phyloP scores from a whole-genome alignment of 2,797 vertebrate genomes.

The Coilia nasus region DNA sequence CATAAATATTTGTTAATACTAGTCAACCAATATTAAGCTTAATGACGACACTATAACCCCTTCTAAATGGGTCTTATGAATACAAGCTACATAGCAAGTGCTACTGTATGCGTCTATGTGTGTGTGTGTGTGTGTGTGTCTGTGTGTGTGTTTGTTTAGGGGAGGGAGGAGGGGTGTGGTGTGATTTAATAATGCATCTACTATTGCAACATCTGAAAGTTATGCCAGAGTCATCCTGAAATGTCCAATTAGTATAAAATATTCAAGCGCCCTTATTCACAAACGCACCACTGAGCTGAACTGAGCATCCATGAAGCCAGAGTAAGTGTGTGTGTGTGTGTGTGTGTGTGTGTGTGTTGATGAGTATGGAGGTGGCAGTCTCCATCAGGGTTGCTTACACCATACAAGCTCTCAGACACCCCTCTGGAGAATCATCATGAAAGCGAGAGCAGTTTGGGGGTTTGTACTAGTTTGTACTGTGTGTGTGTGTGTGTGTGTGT shows the following conservation, averaged over 20 bases:
- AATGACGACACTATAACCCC: too few relatives aligned
- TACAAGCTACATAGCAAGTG: neutral
- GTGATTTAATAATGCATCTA: conserved; percentile 56
- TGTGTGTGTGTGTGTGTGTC: too few relatives aligned
- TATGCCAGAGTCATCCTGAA: conserved; percentile 48
- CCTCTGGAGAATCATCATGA: conserved; percentile 12
- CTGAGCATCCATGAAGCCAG: neutral
- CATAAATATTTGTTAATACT: too few relatives aligned
- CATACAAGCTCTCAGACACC: conserved; percentile 29
- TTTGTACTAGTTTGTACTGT: neutral
- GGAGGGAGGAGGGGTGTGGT: neutral
- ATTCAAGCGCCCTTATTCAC: conserved; percentile 46
- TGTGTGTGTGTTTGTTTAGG: neutral
- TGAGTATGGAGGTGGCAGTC: conserved; percentile 23
- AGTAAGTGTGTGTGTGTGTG: conserved; percentile 3
- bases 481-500: conserved; percentile 3
- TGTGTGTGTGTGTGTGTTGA: conserved; percentile 11
- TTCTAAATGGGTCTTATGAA: too few relatives aligned
- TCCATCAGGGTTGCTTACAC: conserved; percentile 41
- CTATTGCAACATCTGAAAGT: conserved; percentile 41
- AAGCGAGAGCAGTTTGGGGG: neutral
- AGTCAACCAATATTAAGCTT: too few relatives aligned
- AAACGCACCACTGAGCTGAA: neutral
- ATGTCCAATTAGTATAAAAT: conserved; percentile 58
- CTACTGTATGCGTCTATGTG: too few relatives aligned